Evolutionary conservation across 2,113 vertebrate genomes (phyloP).

Genomic region (Centropus bengalensis): DNA sequence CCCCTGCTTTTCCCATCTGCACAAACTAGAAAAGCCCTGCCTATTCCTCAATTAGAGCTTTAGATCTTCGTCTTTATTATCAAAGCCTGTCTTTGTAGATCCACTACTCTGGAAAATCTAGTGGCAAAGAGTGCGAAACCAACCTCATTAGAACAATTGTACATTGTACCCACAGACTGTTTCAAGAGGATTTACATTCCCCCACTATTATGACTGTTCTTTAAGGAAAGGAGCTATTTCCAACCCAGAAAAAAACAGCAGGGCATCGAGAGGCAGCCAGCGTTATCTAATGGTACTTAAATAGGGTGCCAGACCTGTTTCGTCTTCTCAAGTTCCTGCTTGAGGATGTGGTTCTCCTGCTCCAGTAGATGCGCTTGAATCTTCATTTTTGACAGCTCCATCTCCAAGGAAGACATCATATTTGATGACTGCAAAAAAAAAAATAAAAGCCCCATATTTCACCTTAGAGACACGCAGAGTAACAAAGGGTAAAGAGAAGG

Average conservation of each 20-base stretch:
- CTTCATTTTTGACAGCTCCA: conserved; percentile 82
- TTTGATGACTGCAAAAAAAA: conserved; percentile 66
- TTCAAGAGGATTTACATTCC: neutral
- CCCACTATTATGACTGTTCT: neutral
- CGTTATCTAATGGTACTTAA: neutral
- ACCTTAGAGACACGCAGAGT: neutral
- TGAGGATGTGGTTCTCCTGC: conserved; percentile 82
- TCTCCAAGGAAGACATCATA: conserved; percentile 82
- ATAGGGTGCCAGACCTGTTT: conserved; percentile 56
- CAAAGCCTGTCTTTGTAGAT: neutral
- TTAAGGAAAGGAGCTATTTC: neutral
- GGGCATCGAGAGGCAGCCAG: neutral
- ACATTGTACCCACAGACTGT: neutral
- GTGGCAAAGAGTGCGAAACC: neutral
- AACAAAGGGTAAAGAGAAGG: neutral
- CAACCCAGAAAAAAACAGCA: neutral
- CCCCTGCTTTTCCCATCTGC: neutral
- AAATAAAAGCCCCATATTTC: neutral
- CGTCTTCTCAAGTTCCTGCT: conserved; percentile 78
- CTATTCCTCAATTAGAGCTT: neutral
- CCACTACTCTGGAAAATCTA: neutral
- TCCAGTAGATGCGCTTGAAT: conserved; percentile 76
- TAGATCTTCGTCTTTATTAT: neutral
- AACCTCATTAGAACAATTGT: neutral
- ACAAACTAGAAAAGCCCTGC: neutral